Percentiles rank a stretch among this genome's conserved stretches.
These are phyloP conservation scores for Saccostrea cuccullata DNA, from an alignment of 1,140 invertebrate genomes.

Conservation along the genomic window DNA sequence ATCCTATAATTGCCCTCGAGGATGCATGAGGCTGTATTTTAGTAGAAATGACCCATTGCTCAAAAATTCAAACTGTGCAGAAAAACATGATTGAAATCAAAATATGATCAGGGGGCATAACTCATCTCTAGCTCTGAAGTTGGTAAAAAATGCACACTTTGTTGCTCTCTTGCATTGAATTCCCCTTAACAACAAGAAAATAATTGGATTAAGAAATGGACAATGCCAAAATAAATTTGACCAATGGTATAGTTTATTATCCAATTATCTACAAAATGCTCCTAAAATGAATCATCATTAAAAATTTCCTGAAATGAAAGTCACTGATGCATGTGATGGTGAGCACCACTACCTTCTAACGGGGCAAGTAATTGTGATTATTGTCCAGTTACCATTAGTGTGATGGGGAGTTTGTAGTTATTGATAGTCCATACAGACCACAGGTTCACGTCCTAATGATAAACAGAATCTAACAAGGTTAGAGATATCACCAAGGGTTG, in stretches of 20 bases:
- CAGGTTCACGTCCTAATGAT: background rate
- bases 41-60: too few relatives aligned
- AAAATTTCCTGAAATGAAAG: conserved; percentile 24
- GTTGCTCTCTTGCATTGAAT: background rate
- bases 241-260: background rate
- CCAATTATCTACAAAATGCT: conserved; percentile 18
- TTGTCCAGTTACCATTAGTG: conserved; percentile 8
- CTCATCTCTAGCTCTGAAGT: background rate
- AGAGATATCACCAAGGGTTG: too few relatives aligned
- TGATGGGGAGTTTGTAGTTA: background rate
- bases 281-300: background rate
- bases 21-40: too few relatives aligned
- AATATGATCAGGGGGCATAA: background rate
- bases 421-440: conserved; percentile 4
- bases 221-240: background rate
- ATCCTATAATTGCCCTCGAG: too few relatives aligned
- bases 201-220: background rate
- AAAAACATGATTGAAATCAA: background rate
- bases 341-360: background rate
- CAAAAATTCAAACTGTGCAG: background rate
- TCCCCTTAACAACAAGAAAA: background rate
- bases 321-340: background rate
- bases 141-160: background rate
- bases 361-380: background rate
- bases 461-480: too few relatives aligned